Evolutionary conservation across 2,113 vertebrate genomes (phyloP).

Genomic region (Chaetodon trifascialis): DNA sequence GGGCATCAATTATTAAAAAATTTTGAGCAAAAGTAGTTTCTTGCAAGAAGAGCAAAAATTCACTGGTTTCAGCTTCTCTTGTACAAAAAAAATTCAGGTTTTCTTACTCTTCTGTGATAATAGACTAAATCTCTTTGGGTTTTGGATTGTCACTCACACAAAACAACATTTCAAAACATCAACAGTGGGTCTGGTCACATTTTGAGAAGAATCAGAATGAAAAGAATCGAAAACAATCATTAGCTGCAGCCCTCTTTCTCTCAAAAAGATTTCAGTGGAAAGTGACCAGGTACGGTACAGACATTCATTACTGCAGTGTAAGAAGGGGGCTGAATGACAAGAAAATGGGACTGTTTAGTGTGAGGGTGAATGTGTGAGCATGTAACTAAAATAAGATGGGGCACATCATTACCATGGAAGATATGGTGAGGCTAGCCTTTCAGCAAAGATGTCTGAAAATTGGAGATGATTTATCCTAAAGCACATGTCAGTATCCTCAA

Average conservation of each 20-base stretch:
- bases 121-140: background rate
- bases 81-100: background rate
- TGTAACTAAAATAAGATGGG: background rate
- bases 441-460: slow-evolving; percentile 37
- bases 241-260: background rate
- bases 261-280: background rate
- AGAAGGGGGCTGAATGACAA: slow-evolving; percentile 11
- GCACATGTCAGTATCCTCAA: slow-evolving; percentile 27
- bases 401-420: slow-evolving; percentile 18
- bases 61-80: background rate
- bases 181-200: background rate
- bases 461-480: slow-evolving; percentile 49
- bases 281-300: background rate
- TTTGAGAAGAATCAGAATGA: background rate
- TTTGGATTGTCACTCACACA: background rate
- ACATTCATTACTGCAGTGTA: background rate
- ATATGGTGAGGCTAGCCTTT: slow-evolving; percentile 25
- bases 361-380: slow-evolving; percentile 17
- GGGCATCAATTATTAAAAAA: no score
- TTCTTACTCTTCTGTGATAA: background rate
- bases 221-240: background rate
- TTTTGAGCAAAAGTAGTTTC: background rate
- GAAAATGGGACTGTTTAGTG: background rate
- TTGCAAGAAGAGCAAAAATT: background rate
- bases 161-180: background rate